phyloP scores from a whole-genome alignment of 2,113 vertebrate genomes.

The Tetrao urogallus region DNA sequence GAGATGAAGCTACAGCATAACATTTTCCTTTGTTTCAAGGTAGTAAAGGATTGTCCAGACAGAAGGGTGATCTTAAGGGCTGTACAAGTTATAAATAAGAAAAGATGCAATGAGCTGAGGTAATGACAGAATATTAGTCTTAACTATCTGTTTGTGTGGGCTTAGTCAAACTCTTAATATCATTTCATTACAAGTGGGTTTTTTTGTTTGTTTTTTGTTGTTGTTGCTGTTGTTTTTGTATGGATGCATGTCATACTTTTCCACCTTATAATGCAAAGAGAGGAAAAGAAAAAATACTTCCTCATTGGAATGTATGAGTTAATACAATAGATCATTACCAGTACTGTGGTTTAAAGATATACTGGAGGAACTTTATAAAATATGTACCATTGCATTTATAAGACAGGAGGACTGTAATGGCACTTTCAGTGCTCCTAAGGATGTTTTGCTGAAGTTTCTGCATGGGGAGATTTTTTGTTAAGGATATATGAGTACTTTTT shows the following conservation, averaged over 20 bases:
- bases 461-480: not conserved
- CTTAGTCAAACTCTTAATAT: slow-evolving; percentile 26
- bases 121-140: slow-evolving; percentile 38
- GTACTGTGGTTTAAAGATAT: not conserved
- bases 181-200: not conserved
- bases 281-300: not conserved
- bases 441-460: not conserved
- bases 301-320: not conserved
- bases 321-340: not conserved
- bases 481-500: not conserved
- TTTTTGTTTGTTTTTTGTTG: not conserved
- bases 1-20: slow-evolving; percentile 16
- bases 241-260: not conserved
- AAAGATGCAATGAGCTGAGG: slow-evolving; percentile 42
- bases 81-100: not conserved
- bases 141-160: slow-evolving; percentile 35
- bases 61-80: accelerated
- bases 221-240: not conserved
- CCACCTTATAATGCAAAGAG: not conserved
- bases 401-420: not conserved
- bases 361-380: not conserved
- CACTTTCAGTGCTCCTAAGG: not conserved
- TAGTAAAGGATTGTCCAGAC: slow-evolving; percentile 1
- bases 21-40: not conserved
- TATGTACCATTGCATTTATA: not conserved